Evolutionary conservation across 1,140 invertebrate genomes (phyloP).

Genomic region (Penaeus chinensis): DNA sequence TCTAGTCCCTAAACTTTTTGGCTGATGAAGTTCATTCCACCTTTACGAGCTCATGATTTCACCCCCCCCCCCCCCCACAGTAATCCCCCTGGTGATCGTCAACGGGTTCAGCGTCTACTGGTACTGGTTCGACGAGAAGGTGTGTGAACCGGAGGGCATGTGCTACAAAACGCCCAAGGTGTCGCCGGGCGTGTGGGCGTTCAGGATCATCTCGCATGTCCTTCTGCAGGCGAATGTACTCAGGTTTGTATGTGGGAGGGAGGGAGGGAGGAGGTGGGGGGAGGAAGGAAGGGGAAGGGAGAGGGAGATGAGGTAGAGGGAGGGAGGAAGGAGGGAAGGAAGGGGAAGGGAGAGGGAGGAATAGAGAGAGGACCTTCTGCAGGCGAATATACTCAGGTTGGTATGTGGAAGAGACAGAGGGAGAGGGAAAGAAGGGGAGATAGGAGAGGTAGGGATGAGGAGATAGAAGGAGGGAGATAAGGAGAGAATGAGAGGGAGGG

Average conservation of each 20-base stretch:
- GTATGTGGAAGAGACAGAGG: no score
- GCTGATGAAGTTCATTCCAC: neutral
- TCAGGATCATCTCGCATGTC: slow-evolving; percentile 36
- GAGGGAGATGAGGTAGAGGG: no score
- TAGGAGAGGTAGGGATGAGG: no score
- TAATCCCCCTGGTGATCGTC: slow-evolving; percentile 24
- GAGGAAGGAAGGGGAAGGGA: no score
- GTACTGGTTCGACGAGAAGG: slow-evolving; percentile 52
- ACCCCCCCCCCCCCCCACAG: neutral
- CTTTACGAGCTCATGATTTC: neutral
- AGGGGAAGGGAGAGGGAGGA: no score
- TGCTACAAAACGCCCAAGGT: slow-evolving; percentile 1
- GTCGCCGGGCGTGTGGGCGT: slow-evolving; percentile 2
- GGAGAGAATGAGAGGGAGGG: no score
- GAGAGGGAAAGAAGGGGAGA: no score
- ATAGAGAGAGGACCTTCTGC: no score
- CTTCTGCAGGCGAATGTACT: slow-evolving; percentile 33
- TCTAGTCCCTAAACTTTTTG: neutral
- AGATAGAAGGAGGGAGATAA: no score
- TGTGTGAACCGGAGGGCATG: neutral
- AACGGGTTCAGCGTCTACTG: slow-evolving; percentile 54
- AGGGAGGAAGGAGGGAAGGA: no score
- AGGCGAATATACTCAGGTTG: no score
- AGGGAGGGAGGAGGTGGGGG: no score
- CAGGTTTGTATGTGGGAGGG: slow-evolving; percentile 6